A percentile compares a stretch with the other conserved stretches of the same genome.
Conservation (phyloP, 2,113 vertebrate genomes). For the Nycticebus coucang region DNA sequence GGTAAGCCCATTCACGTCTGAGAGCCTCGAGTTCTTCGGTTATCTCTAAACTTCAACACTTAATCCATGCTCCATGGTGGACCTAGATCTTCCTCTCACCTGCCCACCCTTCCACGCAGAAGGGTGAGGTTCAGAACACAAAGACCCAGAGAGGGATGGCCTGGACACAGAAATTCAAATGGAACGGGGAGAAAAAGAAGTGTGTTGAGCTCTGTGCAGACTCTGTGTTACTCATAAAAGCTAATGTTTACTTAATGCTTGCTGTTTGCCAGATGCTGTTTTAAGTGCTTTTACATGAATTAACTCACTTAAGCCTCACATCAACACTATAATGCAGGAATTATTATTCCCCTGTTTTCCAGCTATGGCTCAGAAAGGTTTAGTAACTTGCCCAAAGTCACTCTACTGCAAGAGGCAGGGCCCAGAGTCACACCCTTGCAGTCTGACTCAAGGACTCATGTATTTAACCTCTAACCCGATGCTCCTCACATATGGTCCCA, state of each 20-base stretch:
- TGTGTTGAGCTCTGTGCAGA: neutral
- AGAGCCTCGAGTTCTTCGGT: neutral
- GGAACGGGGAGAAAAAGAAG: neutral
- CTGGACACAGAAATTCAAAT: neutral
- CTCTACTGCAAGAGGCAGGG: neutral
- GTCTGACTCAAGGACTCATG: neutral
- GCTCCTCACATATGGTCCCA: neutral
- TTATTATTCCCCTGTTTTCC: conserved; percentile 45
- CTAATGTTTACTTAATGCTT: conserved; percentile 43
- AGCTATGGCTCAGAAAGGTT: conserved; percentile 36
- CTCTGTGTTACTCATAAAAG: conserved; percentile 24
- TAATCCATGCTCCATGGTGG: neutral
- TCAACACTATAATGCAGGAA: conserved; percentile 30
- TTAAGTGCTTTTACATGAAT: conserved; percentile 56
- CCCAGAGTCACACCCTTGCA: neutral
- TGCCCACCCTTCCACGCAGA: neutral
- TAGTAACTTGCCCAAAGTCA: neutral
- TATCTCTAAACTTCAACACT: neutral
- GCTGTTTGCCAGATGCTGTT: conserved; percentile 36
- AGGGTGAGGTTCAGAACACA: neutral
- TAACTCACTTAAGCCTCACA: conserved; percentile 58
- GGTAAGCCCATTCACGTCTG: neutral
- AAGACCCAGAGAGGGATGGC: neutral
- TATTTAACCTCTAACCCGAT: too few relatives aligned
- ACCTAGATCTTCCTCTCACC: too few relatives aligned